phyloP scores from a whole-genome alignment of 2,113 vertebrate genomes.

The Limanda limanda region DNA sequence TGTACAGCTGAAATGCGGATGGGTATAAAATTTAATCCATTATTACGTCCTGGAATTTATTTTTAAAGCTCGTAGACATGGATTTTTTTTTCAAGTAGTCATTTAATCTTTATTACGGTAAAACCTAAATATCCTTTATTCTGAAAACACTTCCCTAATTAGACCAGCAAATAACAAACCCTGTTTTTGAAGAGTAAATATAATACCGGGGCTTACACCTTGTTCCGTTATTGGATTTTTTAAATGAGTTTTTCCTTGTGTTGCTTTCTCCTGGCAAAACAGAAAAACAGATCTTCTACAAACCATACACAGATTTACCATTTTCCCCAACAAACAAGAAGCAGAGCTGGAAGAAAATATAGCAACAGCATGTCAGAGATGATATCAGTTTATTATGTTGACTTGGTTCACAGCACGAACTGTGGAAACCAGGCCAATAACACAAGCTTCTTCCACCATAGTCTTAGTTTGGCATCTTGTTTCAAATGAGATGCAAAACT shows the following conservation, averaged over 20 bases:
- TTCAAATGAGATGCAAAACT: slow-evolving; percentile 21
- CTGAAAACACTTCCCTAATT: neutral
- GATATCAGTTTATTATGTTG: neutral
- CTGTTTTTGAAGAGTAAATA: neutral
- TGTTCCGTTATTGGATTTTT: neutral
- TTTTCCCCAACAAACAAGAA: neutral
- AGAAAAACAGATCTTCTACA: neutral
- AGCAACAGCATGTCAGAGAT: neutral
- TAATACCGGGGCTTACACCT: neutral
- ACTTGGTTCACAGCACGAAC: too few species aligned
- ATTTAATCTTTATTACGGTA: neutral
- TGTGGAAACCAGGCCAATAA: neutral
- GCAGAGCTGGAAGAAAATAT: neutral
- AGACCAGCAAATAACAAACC: neutral
- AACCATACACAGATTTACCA: neutral
- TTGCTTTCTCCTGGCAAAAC: neutral
- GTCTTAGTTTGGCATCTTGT: slow-evolving; percentile 16
- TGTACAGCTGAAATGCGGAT: neutral
- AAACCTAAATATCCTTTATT: neutral
- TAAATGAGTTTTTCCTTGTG: neutral
- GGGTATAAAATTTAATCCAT: neutral
- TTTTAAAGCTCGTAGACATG: neutral
- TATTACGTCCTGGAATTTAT: neutral
- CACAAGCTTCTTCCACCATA: neutral
- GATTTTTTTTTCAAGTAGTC: neutral